Evolutionary conservation across 2,113 vertebrate species (phyloP).

Genomic region (Agelaius phoeniceus): DNA sequence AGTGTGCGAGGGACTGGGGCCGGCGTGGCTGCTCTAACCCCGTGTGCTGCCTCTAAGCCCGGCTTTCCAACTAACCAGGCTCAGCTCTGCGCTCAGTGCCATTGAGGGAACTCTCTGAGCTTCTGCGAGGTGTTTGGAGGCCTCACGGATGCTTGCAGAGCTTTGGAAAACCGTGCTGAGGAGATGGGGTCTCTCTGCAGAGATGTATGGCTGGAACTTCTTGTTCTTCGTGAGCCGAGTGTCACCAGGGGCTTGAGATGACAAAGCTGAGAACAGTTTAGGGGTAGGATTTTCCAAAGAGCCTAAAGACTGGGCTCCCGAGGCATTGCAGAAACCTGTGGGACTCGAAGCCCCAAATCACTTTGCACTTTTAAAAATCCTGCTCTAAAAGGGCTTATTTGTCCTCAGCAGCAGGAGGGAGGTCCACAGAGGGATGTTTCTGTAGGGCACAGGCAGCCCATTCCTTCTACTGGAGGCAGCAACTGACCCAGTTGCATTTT

Average conservation of each 20-base stretch:
- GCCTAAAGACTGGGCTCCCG: neutral
- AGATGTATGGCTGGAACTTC: neutral
- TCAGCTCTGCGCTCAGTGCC: fast-evolving
- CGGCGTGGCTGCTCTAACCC: neutral
- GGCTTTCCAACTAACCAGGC: fast-evolving
- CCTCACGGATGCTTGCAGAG: neutral
- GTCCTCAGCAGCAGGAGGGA: slow-evolving; percentile 39
- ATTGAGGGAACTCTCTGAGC: neutral
- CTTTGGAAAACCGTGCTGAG: neutral
- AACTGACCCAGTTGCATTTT: slow-evolving; percentile 66
- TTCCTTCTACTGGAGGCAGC: slow-evolving; percentile 54
- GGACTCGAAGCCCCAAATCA: slow-evolving; percentile 24
- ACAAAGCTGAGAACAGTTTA: neutral
- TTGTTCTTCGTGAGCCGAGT: neutral
- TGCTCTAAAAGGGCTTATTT: slow-evolving; percentile 40
- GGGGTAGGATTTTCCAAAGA: slow-evolving; percentile 3
- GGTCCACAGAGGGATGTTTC: neutral
- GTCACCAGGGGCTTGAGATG: neutral
- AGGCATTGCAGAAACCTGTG: neutral
- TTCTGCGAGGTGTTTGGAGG: neutral
- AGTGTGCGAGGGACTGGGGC: neutral
- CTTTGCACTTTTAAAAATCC: slow-evolving; percentile 8
- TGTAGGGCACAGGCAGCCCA: neutral
- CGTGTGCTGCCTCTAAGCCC: neutral
- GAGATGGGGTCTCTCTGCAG: neutral